Base-by-base conservation (phyloP, 2,888 invertebrate genomes). In the Cryptus viduatorius region DNA sequence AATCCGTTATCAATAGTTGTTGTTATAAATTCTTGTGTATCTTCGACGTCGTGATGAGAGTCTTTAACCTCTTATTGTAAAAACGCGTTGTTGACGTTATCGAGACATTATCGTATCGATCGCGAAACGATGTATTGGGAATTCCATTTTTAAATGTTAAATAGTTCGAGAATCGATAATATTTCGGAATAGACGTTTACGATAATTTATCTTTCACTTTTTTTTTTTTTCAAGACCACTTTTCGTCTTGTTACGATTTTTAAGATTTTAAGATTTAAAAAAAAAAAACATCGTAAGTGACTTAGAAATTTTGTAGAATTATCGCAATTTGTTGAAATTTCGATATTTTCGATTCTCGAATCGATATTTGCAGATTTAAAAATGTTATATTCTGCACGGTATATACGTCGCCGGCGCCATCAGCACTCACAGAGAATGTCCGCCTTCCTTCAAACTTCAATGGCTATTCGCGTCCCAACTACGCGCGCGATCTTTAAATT, bases 391-490 rank as follows among this genome's bases (percentile, higher is more conserved):
- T 2, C 10, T 8, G 16, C n/a, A n/a, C n/a, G 29, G 14, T 31
- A 16, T 31, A 64, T 48, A 48, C 61, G 48, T 61, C 46, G 59
- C 73, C 10, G 61, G 59, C 37, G 61, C 73, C 31, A 46, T 61
- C 61, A 73, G 46, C 73, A 61, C 48, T 46, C 61, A 31, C 73
- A 31, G 64, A 64, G 61, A 75, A 75, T 50, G 64, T 64, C 61
- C 19, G 48, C 75, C 64, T 64, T 64, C 48, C 31, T 75, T 48
- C 75, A 10, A 64, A 48, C 61, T 48, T 64, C 37, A 16, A 59
- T 31, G 59, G 59, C 61, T 73, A 73, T 61, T 61, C 46, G 72
- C 72, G 24, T 46, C 44, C 46, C 56, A 31, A 31, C 10, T 64
- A 64, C 48, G 48, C 64, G 31, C 75, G 48, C 48, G 44, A 61